Evolutionary conservation across 2,797 vertebrate species (phyloP), one percentile per base, ranked within the genome.

Genomic region (Macroramphosus scolopax): DNA sequence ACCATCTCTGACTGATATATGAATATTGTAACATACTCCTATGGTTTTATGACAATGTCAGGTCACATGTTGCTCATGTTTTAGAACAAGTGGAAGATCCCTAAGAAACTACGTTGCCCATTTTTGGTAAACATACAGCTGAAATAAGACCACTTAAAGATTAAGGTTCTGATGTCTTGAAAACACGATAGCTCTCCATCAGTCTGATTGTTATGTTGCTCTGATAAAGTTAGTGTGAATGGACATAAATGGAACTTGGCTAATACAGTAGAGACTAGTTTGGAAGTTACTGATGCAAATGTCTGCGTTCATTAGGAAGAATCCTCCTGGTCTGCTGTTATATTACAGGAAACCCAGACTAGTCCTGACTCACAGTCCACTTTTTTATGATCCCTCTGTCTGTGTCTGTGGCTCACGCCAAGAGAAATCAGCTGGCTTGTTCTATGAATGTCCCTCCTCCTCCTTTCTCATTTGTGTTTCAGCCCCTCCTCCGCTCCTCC

Each of bases 401-500:
- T 39, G n/a, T 25, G 5, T 37, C 29, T 31, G 13, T 16, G 8
- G n/a, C 17, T 4, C 15, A 41, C 36, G 42, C 20, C 7, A 16
- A 38, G 16, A 52, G 60, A 51, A 63, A 49, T 16, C 57, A 35
- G 40, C 69, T 56, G 32, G 34, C 54, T 68, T 64, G 58, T 51
- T 60, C 28, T 18, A 37, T 17, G 8, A 17, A 35, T 0, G 20
- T 42, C 60, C 63, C 63, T 64, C 66, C 63, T 70, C 53, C 55
- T 43, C 36, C 41, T n/a, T n/a, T n/a, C n/a, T n/a, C 13, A 15
- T 55, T 20, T 17, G 22, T 11, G 30, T 12, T 43, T 35, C 40
- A 37, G 56, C 76, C 41, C 75, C 68, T 60, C 75, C 77, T 78
- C 73, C 61, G 35, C 57, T 49, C 59, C 2, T 38, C 51, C 58